phyloP scores from a whole-genome alignment of 23 tunicate species.

The Botrylloides violaceus region DNA sequence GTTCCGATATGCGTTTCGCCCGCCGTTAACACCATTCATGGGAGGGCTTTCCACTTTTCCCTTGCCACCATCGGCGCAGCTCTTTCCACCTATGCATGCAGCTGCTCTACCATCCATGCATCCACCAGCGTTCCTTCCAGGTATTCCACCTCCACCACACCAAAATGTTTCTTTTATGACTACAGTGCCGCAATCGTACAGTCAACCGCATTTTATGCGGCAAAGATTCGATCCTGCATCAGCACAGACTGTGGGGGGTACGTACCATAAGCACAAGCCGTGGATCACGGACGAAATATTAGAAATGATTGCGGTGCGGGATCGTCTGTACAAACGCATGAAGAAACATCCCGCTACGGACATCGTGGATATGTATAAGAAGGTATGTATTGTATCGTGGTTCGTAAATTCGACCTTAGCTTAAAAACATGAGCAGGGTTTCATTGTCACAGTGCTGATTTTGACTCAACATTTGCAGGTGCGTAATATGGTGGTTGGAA shows the following conservation, averaged over 20 bases:
- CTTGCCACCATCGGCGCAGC: background rate
- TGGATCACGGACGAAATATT: slow-evolving; percentile 95
- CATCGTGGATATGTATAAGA: slow-evolving; percentile 85
- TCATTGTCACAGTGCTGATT: too few relatives aligned
- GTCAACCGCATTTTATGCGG: background rate
- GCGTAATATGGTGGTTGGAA: slow-evolving; percentile 97
- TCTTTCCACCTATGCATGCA: background rate
- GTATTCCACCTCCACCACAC: slow-evolving; percentile 3
- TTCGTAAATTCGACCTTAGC: too few relatives aligned
- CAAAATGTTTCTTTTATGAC: background rate
- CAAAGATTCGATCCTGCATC: too few relatives aligned
- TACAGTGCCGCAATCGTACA: background rate
- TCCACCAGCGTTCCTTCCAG: slow-evolving; percentile 9
- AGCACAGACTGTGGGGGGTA: slow-evolving; percentile 3
- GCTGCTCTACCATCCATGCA: slow-evolving; percentile 14
- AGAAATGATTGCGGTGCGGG: slow-evolving; percentile 87
- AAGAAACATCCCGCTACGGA: slow-evolving; percentile 87
- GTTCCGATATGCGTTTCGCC: background rate
- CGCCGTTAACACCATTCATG: background rate
- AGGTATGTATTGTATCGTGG: too few relatives aligned
- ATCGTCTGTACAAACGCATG: slow-evolving; percentile 81
- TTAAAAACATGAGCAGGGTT: too few relatives aligned
- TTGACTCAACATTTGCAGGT: too few relatives aligned
- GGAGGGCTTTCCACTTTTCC: background rate
- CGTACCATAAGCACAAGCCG: slow-evolving; percentile 70